Percentiles rank a stretch among this genome's conserved stretches.
phyloP scores from a whole-genome alignment of 2,797 vertebrate species.

The Gallinago stenura region DNA sequence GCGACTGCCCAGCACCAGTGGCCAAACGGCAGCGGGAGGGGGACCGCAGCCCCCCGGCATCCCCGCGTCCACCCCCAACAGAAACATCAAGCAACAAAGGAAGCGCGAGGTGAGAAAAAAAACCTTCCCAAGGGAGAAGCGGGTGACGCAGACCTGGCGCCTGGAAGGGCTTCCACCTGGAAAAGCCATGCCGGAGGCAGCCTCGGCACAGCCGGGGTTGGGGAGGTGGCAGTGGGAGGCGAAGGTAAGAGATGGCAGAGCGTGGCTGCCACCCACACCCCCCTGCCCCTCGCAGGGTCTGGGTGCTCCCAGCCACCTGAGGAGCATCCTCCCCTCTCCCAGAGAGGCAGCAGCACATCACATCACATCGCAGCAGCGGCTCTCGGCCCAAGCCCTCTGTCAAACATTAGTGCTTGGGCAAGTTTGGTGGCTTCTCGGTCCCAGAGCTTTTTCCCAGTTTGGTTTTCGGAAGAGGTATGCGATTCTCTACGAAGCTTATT shows the following conservation, averaged over 20 bases:
- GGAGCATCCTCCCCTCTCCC: neutral
- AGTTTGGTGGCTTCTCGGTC: neutral
- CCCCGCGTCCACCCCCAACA: neutral
- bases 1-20: neutral
- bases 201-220: rapidly evolving
- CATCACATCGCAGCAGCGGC: neutral
- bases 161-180: neutral
- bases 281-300: neutral
- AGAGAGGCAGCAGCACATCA: neutral
- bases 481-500: neutral
- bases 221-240: neutral
- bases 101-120: rapidly evolving
- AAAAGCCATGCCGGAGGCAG: neutral
- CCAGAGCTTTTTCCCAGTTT: neutral
- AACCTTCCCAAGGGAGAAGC: rapidly evolving
- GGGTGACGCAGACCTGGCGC: neutral
- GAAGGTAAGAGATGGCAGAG: neutral
- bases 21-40: conserved; percentile 46
- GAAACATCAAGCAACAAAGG: neutral
- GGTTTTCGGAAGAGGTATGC: neutral
- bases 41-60: neutral
- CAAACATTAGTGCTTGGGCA: rapidly evolving
- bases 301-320: neutral
- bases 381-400: neutral
- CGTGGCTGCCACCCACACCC: neutral